Conservation (phyloP, 2,113 vertebrate genomes). For the Catharus minimus region DNA sequence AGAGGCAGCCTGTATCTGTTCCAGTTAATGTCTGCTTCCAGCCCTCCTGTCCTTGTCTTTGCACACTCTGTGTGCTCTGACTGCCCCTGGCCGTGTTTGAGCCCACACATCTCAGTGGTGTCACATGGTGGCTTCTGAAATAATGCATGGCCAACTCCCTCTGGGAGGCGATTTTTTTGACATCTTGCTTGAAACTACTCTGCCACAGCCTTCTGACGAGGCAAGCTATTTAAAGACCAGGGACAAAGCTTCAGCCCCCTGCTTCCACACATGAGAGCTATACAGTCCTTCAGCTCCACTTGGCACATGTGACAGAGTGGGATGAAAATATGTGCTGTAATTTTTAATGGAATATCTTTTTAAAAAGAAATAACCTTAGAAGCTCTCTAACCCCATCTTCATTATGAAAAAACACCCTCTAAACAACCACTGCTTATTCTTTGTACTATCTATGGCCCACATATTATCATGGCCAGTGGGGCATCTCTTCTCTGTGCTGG, state of each 20-base stretch:
- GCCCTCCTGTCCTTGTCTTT: not conserved
- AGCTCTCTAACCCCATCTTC: not conserved
- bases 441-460: not conserved
- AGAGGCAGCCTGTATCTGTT: not conserved
- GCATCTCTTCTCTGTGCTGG: not conserved
- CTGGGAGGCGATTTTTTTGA: not conserved
- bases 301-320: not conserved
- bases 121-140: not conserved
- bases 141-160: not conserved
- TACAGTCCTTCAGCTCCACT: not conserved
- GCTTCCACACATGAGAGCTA: not conserved
- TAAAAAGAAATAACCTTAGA: not conserved
- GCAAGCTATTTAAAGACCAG: not conserved
- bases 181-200: not conserved
- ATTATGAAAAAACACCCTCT: not conserved
- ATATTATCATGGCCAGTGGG: fast-evolving
- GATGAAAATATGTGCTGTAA: not conserved
- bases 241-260: not conserved
- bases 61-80: fast-evolving
- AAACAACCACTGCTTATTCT: not conserved
- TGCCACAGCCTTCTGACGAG: not conserved
- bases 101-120: fast-evolving
- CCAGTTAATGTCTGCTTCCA: not conserved
- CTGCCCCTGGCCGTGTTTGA: not conserved
- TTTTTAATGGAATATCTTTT: not conserved